Evolutionary conservation across 2,797 vertebrate genomes (phyloP).

Genomic region (Hemitrygon akajei): DNA sequence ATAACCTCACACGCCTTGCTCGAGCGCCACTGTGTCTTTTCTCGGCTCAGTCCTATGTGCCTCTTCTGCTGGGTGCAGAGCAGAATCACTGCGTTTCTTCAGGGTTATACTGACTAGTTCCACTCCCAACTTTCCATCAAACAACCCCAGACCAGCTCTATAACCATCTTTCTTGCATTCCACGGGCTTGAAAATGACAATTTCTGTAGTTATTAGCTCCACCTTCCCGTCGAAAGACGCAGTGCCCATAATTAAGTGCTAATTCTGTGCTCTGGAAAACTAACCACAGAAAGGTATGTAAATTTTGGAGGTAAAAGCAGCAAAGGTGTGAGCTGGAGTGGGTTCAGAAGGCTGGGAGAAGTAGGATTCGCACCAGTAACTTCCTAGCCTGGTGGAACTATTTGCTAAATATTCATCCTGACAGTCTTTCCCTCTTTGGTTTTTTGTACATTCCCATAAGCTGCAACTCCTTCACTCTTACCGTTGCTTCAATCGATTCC

Average conservation of each 20-base stretch:
- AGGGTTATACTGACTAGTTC: background rate
- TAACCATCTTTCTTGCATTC: background rate
- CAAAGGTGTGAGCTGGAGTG: background rate
- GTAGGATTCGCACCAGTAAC: background rate
- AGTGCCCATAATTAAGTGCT: conserved; percentile 25
- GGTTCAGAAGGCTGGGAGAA: background rate
- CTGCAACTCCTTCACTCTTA: background rate
- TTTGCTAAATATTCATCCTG: background rate
- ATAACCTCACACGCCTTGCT: background rate
- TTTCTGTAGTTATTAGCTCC: background rate
- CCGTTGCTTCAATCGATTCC: background rate
- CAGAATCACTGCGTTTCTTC: background rate
- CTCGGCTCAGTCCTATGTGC: background rate
- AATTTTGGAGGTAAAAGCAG: conserved; percentile 13
- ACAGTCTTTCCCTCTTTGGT: conserved; percentile 17
- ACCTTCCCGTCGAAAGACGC: background rate
- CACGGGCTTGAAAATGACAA: background rate
- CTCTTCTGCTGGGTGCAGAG: background rate
- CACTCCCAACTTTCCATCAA: background rate
- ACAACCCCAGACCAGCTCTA: background rate
- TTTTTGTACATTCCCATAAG: background rate
- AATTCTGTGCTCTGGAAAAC: background rate
- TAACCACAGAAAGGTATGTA: background rate
- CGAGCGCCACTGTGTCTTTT: background rate
- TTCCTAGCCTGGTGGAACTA: background rate